phyloP scores from a whole-genome alignment of 2,113 vertebrate species.

The Hystrix cristata region DNA sequence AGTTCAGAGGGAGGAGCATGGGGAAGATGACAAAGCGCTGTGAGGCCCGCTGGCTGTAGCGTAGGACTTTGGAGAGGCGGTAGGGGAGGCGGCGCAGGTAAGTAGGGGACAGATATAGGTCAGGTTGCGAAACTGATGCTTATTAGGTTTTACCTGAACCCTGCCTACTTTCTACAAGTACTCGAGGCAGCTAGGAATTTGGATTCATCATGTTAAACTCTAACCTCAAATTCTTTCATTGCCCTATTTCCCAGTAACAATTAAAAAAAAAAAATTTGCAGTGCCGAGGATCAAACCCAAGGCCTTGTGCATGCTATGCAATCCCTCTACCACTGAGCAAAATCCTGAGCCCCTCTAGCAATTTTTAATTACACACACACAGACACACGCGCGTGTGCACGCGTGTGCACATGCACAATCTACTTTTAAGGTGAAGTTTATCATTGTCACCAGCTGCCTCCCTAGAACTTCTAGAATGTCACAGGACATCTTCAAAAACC shows the following conservation, averaged over 20 bases:
- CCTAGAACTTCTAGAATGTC: background rate
- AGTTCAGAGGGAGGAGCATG: background rate
- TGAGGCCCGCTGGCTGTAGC: background rate
- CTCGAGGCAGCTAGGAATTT: slow-evolving; percentile 5
- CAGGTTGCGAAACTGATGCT: background rate
- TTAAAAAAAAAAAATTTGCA: background rate
- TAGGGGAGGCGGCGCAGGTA: background rate
- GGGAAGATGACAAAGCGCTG: background rate
- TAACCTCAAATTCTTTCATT: background rate
- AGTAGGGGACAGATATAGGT: background rate
- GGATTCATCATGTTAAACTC: background rate
- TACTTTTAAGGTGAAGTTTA: background rate
- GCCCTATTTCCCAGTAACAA: background rate
- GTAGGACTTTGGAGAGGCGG: background rate
- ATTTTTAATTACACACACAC: background rate
- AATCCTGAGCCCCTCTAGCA: background rate
- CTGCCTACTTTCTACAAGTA: background rate
- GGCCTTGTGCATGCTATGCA: background rate
- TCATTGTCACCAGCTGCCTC: background rate
- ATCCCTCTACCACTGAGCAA: background rate
- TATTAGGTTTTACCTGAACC: background rate
- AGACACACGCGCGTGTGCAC: background rate
- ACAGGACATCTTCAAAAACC: background rate
- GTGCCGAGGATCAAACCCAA: background rate
- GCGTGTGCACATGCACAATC: background rate